These are phyloP conservation scores for Ciconia stormi DNA, from an alignment of 2,113 vertebrate species.

Conservation along the genomic window DNA sequence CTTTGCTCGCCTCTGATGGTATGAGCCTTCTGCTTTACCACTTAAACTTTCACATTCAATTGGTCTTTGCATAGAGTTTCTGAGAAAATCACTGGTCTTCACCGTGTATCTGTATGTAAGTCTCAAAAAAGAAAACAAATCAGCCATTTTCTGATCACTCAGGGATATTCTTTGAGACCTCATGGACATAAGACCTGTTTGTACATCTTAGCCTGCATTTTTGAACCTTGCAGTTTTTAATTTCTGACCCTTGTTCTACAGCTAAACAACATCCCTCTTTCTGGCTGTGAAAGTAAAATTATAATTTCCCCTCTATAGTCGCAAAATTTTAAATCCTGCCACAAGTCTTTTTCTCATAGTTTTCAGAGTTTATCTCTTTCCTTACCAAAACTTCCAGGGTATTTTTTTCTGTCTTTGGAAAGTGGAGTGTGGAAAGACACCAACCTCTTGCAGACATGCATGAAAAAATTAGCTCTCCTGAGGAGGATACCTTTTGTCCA, in stretches of 20 bases:
- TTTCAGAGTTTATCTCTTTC: background rate
- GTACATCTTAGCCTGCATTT: background rate
- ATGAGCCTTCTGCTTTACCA: background rate
- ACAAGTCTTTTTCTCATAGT: background rate
- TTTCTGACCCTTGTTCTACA: background rate
- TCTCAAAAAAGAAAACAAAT: background rate
- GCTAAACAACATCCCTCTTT: accelerated
- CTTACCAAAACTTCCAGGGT: background rate
- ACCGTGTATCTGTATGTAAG: background rate
- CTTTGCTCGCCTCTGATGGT: background rate
- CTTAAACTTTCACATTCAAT: background rate
- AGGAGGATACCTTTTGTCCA: background rate
- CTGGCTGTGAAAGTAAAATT: background rate
- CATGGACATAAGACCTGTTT: background rate
- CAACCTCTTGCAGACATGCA: background rate
- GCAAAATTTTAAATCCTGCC: background rate
- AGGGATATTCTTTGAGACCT: background rate
- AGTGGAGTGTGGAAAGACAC: background rate
- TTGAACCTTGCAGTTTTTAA: background rate
- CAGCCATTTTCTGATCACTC: background rate
- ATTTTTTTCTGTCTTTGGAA: background rate
- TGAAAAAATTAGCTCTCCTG: background rate
- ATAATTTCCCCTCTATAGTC: background rate
- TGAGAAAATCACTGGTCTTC: background rate
- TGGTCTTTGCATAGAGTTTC: background rate